Base-by-base conservation (phyloP, 2,113 vertebrate genomes). In the Corvus moneduloides region DNA sequence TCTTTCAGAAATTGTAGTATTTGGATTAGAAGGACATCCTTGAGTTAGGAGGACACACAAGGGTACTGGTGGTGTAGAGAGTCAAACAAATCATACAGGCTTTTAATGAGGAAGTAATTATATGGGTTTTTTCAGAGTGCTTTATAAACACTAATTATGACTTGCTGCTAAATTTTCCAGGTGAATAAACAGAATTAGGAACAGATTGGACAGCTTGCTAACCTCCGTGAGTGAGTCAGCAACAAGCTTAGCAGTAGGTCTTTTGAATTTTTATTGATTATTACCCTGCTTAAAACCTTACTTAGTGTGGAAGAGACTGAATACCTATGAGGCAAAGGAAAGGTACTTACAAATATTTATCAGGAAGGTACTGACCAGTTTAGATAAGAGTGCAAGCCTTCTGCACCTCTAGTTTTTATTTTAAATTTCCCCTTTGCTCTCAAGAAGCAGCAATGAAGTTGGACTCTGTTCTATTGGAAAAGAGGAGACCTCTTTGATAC, bases 121-220 rank as follows among this genome's bases (percentile, higher is more conserved):
- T 9, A 51, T 24, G 13, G 1, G 4, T 1, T 49, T 85, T 83
- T 82, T 49, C 71, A 32, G 55, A 75, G 20, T 67, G 46, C 35
- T 82, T 87, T 91, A 73, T 67, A 71, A 84, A 79, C 52, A 71
- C 13, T 79, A 84, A 84, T 87, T 93, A 87, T 91, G 13, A 37
- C 18, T 69, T 73, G 22, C 13, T 61, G 17, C 69, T 84, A 68
- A 78, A 84, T 87, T 92, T 95, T 84, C 73, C 81, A 92, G 61
- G 8, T 92, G 74, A 82, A 68, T 75, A 94, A 94, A 94, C 69
- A 68, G 73, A 94, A 52, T 32, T 78, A 82, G 69, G 30, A 90
- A 67, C 21, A 68, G 73, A 89, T 91, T 39, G 84, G 81, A 39
- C 27, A 83, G 41, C 11, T 88, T 93, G 18, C 51, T 90, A 67